phyloP scores from a whole-genome alignment of 2,888 invertebrate genomes.

The Hemithea aestivaria region DNA sequence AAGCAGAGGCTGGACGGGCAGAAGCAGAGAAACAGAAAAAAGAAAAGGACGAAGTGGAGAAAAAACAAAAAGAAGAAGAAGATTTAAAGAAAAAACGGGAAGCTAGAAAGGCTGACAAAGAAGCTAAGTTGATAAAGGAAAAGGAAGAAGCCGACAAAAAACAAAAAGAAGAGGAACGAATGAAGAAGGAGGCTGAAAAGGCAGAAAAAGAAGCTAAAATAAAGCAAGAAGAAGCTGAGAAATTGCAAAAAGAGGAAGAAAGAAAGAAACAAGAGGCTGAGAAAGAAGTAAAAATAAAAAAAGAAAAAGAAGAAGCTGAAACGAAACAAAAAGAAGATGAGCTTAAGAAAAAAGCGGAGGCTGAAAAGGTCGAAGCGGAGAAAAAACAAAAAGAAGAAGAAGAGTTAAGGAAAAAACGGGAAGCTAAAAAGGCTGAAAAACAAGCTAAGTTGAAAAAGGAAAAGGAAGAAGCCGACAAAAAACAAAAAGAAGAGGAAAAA shows the following conservation, averaged over 20 bases:
- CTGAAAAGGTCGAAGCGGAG: too few species aligned
- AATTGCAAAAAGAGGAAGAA: background rate
- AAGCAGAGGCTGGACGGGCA: background rate
- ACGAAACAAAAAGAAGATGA: constrained; percentile 1
- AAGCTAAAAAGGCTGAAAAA: background rate
- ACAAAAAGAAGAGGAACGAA: background rate
- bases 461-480: constrained; percentile 4
- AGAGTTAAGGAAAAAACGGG: constrained; percentile 14
- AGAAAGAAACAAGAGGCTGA: background rate
- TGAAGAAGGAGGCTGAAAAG: background rate
- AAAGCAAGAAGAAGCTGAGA: constrained; percentile 11
- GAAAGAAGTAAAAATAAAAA: background rate
- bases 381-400: constrained; percentile 7
- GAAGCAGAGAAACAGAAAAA: background rate
- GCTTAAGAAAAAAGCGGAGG: background rate
- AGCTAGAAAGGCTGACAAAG: constrained; percentile 1
- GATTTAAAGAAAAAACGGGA: constrained; percentile 3
- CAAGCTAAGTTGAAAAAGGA: constrained; percentile 12
- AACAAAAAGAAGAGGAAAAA: background rate
- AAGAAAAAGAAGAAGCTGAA: background rate
- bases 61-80: background rate
- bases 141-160: background rate
- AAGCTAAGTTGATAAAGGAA: background rate
- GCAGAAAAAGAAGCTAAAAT: constrained; percentile 2
- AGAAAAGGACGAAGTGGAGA: background rate